Evolutionary conservation across 2,113 vertebrate genomes (phyloP), one percentile per base, ranked within the genome.

Genomic region (Tupaia chinensis): DNA sequence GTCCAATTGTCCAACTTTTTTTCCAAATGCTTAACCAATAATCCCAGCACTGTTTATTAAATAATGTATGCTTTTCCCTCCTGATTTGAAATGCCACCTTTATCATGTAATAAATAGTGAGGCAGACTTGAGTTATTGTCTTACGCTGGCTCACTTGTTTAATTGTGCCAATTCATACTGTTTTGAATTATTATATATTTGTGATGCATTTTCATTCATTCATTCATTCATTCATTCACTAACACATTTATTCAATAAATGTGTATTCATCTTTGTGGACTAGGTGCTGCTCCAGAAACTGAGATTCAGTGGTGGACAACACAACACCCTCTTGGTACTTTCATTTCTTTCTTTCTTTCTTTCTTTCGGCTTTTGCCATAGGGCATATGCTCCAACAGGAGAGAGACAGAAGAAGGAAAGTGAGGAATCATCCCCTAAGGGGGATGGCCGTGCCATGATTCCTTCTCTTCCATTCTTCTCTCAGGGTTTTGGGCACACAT

Each of bases 61-160:
- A 69, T 88, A 96, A 92, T 60, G 87, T 88, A 73, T 58, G 58
- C n/a, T 82, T 96, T 63, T 85, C 23, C n/a, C 86, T n/a, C 76
- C 94, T 84, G 81, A 66, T 87, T 56, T 90, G 82, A 87, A 93
- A 96, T 66, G 83, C 79, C 86, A 94, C 74, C 53, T 96, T 97
- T 78, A 86, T 58, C 89, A 53, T n/a, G 61, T 70, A 72, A 89
- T 72, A 94, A 83, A 73, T 20, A 79, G 66, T 94, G 32, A 65
- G 12, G 58, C 4, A 56, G 20, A 70, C 44, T 77, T 81, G 81
- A 89, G 73, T 91, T 91, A 79, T 83, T 92, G 91, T 87, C 72
- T 91, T 83, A 78, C 1, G 1, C 68, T 66, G 92, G 63, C 68
- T 93, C 86, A 76, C 95, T 84, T 89, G 53, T 86, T 93, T 87